Base-by-base conservation (phyloP, 35 echinoderm and acorn worm genomes). In the Ophioderma brevispina region DNA sequence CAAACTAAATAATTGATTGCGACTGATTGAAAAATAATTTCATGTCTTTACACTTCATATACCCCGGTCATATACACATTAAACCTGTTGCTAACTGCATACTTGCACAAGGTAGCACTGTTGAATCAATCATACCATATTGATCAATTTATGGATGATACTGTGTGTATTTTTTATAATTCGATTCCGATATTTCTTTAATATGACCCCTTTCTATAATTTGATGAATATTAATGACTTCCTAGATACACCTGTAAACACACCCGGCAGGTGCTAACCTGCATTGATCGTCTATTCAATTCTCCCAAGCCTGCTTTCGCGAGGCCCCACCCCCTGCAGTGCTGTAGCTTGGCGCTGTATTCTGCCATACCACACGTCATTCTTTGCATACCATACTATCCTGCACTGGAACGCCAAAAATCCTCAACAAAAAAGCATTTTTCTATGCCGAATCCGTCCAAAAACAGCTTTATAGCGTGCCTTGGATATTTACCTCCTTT, bases 291-390 rank as follows among this genome's bases (percentile, higher is more conserved):
- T 0, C 37, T 80, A 33, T 23, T 79, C 88, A 97, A 99, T 99
- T 99, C 97, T 99, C 97, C 86, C 85, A 94, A 90, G 70, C 56
- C 21, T 78, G 80, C 84, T 81, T 75, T 64, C 64, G 87, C 81
- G 82, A 93, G 91, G 97, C 94, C 93, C 97, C 97, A 95, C 97
- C 97, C 94, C 93, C 93, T 99, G 94, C 91, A 90, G 93, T 87
- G 96, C 92, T 93, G 90, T 94, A 87, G 94, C 93, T 87, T 92
- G 79, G 92, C 89, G 96, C 87, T 98, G 85, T 89, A 89, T 89
- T 87, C 85, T 84, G 90, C 97, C 97, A 99, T 99, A 95, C 97
- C 97, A 95, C 87, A 87, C 94, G 91, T 99, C 93, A 99, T 99
- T 99, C 97, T 90, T 93, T 77, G 93, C 97, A 99, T 99, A 95